Base-by-base conservation (phyloP, 2,888 invertebrate genomes). In the Brassicogethes aeneus region DNA sequence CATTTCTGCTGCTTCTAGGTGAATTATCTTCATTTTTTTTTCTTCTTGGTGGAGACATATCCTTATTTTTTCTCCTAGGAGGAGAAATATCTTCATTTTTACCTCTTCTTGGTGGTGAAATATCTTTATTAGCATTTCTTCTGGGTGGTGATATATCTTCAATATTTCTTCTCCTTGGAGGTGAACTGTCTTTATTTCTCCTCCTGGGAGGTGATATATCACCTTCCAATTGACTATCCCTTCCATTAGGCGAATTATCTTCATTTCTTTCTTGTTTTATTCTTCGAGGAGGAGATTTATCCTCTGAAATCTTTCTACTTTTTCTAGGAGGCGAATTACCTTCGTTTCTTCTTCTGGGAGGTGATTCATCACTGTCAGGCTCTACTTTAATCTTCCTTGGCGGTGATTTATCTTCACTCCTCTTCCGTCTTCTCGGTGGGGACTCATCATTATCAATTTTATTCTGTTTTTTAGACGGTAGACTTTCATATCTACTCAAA, bases 201-300 rank as follows among this genome's bases (percentile, higher is more conserved):
- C 38, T 54, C 53, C 61, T 57, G 13, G 56, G 50, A 30, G 60
- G 56, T 42, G 62, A 62, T 12, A 51, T 47, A 49, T 64, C 32
- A 8, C 13, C 13, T 5, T 32, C 5, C 23, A 5, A 10, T 53
- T n/a, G n/a, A n/a, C n/a, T n/a, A n/a, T n/a, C n/a, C n/a, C n/a
- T 23, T 23, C 23, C 10, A 7, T 7, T 23, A 7, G 23, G 23
- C 10, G 23, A 23, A 7, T 59, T 54, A 36, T n/a, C n/a, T n/a
- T n/a, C n/a, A n/a, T n/a, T n/a, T n/a, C 52, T 53, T 35, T 53
- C 49, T 42, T 42, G 46, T 47, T 47, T 51, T 48, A 43, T 53
- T 53, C 38, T 55, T 52, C 60, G 57, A 10, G 56, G 51, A 17
- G 60, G 55, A 45, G 60, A 61, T 14, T 50, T 45, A 47, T 64